Evolutionary conservation across 2,888 invertebrate genomes (phyloP).

Genomic region (Eupelmus urozonus): DNA sequence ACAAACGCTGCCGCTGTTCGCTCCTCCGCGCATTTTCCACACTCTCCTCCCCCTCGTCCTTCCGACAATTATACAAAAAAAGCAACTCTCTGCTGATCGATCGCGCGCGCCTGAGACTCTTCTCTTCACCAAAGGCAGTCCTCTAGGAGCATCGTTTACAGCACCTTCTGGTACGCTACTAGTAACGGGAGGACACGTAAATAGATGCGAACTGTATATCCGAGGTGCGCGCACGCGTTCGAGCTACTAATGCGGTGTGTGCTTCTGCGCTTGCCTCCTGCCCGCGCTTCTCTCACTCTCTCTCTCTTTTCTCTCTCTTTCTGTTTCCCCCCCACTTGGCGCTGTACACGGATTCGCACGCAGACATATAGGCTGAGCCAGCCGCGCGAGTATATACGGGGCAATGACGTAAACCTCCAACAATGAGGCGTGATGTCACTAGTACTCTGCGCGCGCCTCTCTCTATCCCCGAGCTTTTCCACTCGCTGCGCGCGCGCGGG

Average conservation of each 20-base stretch:
- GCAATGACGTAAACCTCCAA: slow-evolving; percentile 77
- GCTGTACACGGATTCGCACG: neutral
- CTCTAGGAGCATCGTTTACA: too few species aligned
- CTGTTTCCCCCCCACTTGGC: neutral
- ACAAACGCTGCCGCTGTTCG: slow-evolving; percentile 4
- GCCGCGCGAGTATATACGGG: slow-evolving; percentile 60
- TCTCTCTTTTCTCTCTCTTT: neutral
- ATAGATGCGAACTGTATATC: too few species aligned
- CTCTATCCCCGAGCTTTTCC: neutral
- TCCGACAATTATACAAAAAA: too few species aligned
- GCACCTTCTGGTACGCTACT: too few species aligned
- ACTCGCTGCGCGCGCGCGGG: neutral
- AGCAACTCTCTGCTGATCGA: too few species aligned
- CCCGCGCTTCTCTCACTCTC: neutral
- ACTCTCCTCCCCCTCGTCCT: too few species aligned
- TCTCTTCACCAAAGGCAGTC: too few species aligned
- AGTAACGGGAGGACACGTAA: too few species aligned
- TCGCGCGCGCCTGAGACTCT: too few species aligned
- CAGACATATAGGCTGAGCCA: slow-evolving; percentile 34
- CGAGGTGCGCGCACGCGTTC: too few species aligned
- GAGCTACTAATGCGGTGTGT: too few species aligned
- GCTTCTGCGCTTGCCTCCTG: too few species aligned
- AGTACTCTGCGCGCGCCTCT: slow-evolving; percentile 16
- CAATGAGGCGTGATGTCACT: slow-evolving; percentile 78
- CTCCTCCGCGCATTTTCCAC: neutral